phyloP scores from a whole-genome alignment of 2,113 vertebrate species.

The Bungarus multicinctus region DNA sequence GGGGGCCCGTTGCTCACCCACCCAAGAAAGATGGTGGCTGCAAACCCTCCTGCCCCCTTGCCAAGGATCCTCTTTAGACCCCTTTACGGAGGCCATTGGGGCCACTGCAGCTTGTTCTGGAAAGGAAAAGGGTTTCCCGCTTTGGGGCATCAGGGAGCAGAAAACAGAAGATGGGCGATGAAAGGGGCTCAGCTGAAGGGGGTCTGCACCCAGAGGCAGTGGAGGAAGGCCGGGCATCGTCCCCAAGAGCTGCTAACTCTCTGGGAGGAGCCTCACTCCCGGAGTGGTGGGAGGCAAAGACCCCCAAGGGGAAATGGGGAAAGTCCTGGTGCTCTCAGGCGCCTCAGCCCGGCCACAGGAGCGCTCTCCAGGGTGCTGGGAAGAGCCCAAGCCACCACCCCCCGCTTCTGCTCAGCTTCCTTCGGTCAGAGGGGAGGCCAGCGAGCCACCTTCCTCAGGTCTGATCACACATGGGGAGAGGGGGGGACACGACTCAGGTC shows the following conservation, averaged over 20 bases:
- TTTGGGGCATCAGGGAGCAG: not conserved
- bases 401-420: not conserved
- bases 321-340: too few species aligned
- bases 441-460: not conserved
- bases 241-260: not conserved
- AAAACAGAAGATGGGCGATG: not conserved
- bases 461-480: not conserved
- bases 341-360: not conserved
- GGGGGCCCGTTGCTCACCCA: not conserved
- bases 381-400: not conserved
- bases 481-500: not conserved
- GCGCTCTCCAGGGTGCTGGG: conserved; percentile 30
- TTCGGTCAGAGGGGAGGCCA: not conserved
- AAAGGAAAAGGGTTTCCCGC: not conserved
- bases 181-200: too few species aligned
- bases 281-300: not conserved
- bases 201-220: not conserved
- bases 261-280: not conserved
- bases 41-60: not conserved
- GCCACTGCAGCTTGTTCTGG: not conserved
- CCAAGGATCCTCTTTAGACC: not conserved
- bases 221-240: not conserved
- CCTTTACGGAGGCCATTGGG: not conserved
- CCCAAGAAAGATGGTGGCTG: not conserved
- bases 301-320: not conserved